A percentile compares a stretch with the other conserved stretches of the same genome.
These are phyloP conservation scores for Patiria miniata DNA, from an alignment of 35 echinoderm and acorn worm species.

Conservation along the genomic window DNA sequence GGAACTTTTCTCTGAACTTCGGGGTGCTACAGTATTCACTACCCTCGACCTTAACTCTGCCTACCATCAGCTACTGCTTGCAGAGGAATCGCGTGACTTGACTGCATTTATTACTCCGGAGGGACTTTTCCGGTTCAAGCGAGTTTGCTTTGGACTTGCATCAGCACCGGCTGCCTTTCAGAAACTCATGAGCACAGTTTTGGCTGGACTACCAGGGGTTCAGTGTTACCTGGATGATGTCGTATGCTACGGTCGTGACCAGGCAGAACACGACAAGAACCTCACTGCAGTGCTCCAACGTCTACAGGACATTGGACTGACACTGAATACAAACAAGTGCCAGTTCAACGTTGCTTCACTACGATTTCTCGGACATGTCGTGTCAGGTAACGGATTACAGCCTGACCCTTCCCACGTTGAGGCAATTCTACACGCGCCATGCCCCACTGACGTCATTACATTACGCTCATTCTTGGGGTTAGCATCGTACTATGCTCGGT, in stretches of 20 bases:
- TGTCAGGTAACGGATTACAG: conserved; percentile 39
- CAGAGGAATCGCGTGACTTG: conserved; percentile 47
- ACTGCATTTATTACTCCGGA: no score
- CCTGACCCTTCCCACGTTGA: conserved; percentile 40
- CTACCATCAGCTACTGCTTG: conserved; percentile 59
- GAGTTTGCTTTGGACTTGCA: conserved; percentile 73
- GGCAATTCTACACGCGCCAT: conserved; percentile 32
- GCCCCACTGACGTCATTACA: conserved; percentile 34
- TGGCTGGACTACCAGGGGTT: conserved; percentile 48
- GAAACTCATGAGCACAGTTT: conserved; percentile 45
- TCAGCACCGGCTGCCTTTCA: conserved; percentile 66
- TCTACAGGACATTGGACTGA: conserved; percentile 37
- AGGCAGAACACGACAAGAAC: conserved; percentile 43
- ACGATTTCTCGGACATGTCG: conserved; percentile 40
- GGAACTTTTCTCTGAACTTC: no score
- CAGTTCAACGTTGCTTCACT: conserved; percentile 45
- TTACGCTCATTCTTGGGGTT: conserved; percentile 48
- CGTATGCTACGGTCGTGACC: conserved; percentile 54
- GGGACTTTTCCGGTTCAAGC: no score
- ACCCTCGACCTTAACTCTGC: no score
- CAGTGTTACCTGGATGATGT: conserved; percentile 78
- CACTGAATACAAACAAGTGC: conserved; percentile 62
- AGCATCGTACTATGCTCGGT: conserved; percentile 50
- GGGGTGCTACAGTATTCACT: no score
- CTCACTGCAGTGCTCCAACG: conserved; percentile 39